Evolutionary conservation across 2,113 vertebrate species (phyloP), one percentile per base, ranked within the genome.

Genomic region (Plecotus auritus): DNA sequence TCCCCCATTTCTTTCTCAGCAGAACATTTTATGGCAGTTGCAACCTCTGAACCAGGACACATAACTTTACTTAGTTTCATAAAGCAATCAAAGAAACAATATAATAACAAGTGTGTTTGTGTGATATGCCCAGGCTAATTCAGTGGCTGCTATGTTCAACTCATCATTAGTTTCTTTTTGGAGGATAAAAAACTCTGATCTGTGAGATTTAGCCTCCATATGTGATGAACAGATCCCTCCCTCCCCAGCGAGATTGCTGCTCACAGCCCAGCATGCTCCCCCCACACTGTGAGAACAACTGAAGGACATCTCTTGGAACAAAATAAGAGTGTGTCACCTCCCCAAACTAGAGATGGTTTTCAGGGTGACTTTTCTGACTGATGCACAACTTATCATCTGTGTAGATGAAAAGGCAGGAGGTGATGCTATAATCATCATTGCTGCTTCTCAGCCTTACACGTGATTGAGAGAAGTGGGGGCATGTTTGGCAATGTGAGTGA

Each of bases 291-390:
- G 61, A 66, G 45, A 35, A 84, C 5, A 45, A 32, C 69, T 80
- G 35, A 85, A 92, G 35, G 54, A n/a, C 83, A 54, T 69, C 77
- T 84, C 76, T 74, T 9, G 20, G 59, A 66, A 81, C 32, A 67
- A 30, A 93, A 45, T 30, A 73, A 66, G 66, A 84, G 14, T 18
- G 35, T 59, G 66, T 64, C 42, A 5, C 26, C 59, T 77, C 59
- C 32, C 49, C 54, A 90, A 1, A 67, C 30, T 8, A 30, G 51
- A 77, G 73, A 69, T 37, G 49, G 54, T 49, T 91, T 80, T 94
- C 91, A 91, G 83, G 78, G 82, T 88, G 96, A 96, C 86, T 96
- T 78, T 95, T 92, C 91, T 49, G 89, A 47, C 82, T 40, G 56
- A 90, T n/a, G 89, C 73, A 17, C 74, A 88, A 74, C 77, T 88